Evolutionary conservation across 2,888 invertebrate genomes (phyloP).

Genomic region (Drosophila heteroneura): DNA sequence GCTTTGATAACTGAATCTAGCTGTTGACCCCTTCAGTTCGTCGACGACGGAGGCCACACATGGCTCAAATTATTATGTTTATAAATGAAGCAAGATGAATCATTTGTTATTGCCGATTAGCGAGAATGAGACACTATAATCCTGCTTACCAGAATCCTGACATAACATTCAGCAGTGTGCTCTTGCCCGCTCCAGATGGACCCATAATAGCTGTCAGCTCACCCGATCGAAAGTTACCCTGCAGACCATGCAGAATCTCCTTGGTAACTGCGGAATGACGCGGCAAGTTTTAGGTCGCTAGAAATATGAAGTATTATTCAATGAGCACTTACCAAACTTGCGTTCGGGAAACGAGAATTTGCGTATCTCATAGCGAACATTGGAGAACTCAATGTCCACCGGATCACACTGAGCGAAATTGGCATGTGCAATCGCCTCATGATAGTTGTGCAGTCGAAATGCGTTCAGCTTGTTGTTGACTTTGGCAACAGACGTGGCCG

Average conservation of each 20-base stretch:
- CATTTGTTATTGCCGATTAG: slow-evolving; percentile 14
- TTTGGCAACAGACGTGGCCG: slow-evolving; percentile 49
- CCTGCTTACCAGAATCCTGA: slow-evolving; percentile 96
- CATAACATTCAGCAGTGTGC: slow-evolving; percentile 96
- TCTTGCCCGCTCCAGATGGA: slow-evolving; percentile 97
- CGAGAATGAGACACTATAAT: background rate
- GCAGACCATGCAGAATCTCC: slow-evolving; percentile 88
- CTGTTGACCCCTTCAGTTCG: slow-evolving; percentile 23
- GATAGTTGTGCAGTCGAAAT: slow-evolving; percentile 43
- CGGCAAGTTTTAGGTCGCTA: background rate
- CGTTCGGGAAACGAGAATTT: slow-evolving; percentile 87
- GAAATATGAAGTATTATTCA: background rate
- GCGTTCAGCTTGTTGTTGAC: slow-evolving; percentile 71
- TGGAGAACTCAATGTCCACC: slow-evolving; percentile 89
- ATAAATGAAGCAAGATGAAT: slow-evolving; percentile 7
- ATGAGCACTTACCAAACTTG: slow-evolving; percentile 87
- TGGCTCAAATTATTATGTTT: background rate
- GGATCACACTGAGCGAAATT: slow-evolving; percentile 86
- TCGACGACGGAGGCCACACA: background rate
- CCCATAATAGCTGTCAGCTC: slow-evolving; percentile 99
- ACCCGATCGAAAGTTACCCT: slow-evolving; percentile 91
- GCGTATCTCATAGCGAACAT: slow-evolving; percentile 88
- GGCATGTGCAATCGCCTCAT: slow-evolving; percentile 57
- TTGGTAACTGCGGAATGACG: slow-evolving; percentile 84
- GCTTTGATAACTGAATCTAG: slow-evolving; percentile 5